Base-by-base conservation (phyloP, 1,140 invertebrate species). In the Coptotermes formosanus region DNA sequence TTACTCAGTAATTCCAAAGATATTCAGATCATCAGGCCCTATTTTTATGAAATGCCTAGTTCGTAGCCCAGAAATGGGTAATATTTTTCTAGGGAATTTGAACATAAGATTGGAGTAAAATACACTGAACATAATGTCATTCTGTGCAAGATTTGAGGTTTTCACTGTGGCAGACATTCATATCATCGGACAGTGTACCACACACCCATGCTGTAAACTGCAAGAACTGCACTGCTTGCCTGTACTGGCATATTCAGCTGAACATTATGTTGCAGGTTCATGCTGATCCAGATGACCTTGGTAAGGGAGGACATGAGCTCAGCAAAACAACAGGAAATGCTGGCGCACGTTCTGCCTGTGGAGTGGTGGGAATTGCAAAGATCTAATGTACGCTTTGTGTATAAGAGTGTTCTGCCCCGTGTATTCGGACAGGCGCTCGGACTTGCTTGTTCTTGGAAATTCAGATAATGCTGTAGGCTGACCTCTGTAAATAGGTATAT, bases 291-390 rank as follows among this genome's bases (percentile, higher is more conserved):
- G 99, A 99, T 93, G 99, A 99, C 92, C 92, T 99, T 82, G 99
- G 98, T 11, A 92, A 95, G 88, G 98, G 98, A 86, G 97, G 97
- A 3, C 96, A 99, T 89, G 97, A 98, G 89, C 93, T 98, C 82
- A 99, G 98, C 91, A 96, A 96, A 91, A 97, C 96, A 23, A 99
- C 98, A 84, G 99, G 99, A 52, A 99, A 99, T 92, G 98, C 99
- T 88, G 99, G 99, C 9, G 97, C 95, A 85, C 95, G 99, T 88
- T 92, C 98, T 87, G 98, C 97, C 38, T 99, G 99, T 91, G 98
- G 98, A 86, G 97, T 99, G n/a, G 98, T 99, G 92, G 99, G 98
- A 64, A 93, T 98, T 86, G 92, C 94, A 69, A 94, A 95, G 88
- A 87, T 90, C 83, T 92, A 91, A 90, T 86, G 87, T 82, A 43